Evolutionary conservation across 2,113 vertebrate species (phyloP).

Genomic region (Chionis minor): DNA sequence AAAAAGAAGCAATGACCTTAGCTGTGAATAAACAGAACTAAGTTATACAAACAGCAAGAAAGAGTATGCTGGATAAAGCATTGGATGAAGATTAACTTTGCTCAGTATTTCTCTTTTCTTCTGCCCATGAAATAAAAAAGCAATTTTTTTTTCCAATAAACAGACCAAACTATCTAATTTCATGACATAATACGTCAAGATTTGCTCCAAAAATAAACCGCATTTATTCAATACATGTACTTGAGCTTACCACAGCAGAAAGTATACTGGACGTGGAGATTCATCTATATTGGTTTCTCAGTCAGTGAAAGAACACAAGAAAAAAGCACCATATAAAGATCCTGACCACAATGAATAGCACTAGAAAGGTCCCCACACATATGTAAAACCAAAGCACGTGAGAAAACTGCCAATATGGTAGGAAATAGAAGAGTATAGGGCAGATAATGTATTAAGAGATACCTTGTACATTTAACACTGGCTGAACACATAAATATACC

Average conservation of each 20-base stretch:
- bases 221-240: not conserved
- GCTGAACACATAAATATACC: not conserved
- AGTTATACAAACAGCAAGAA: not conserved
- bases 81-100: not conserved
- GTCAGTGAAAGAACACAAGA: not conserved
- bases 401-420: not conserved
- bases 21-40: not conserved
- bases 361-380: not conserved
- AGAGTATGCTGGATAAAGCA: not conserved
- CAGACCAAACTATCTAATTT: not conserved
- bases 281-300: not conserved
- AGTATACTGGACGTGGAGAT: not conserved
- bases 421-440: not conserved
- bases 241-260: not conserved
- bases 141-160: not conserved
- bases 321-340: not conserved
- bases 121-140: not conserved
- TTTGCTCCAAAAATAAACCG: not conserved
- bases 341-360: not conserved
- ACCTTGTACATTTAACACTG: not conserved
- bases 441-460: not conserved
- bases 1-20: not conserved
- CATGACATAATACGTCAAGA: not conserved
- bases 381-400: not conserved
- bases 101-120: not conserved